Evolutionary conservation across 2,113 vertebrate genomes (phyloP).

Genomic region (Corvus hawaiiensis): DNA sequence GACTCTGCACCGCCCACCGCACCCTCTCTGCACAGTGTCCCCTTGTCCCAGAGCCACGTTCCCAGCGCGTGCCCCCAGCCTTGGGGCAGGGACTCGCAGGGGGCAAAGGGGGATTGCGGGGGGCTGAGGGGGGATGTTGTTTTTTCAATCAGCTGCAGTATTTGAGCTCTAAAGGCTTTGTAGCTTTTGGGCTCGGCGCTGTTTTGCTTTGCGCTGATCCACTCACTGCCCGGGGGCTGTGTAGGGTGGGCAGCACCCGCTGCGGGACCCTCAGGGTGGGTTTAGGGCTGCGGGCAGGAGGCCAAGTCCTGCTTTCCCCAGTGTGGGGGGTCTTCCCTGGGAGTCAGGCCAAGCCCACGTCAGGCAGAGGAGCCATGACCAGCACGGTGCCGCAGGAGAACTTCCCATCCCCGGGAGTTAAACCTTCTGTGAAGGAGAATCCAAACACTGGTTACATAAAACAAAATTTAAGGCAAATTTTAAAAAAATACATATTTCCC

Average conservation of each 20-base stretch:
- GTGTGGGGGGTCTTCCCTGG: background rate
- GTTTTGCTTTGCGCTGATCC: background rate
- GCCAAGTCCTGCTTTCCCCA: background rate
- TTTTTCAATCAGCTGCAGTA: background rate
- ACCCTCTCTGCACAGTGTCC: rapidly evolving
- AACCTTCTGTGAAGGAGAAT: background rate
- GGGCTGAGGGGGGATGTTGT: background rate
- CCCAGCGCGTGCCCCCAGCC: background rate
- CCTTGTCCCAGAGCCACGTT: background rate
- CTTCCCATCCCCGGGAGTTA: background rate
- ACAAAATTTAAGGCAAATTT: background rate
- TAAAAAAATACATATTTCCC: background rate
- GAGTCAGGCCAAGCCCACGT: background rate
- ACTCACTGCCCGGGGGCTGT: background rate
- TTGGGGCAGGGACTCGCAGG: background rate
- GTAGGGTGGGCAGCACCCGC: background rate
- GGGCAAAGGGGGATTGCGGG: rapidly evolving
- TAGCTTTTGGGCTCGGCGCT: background rate
- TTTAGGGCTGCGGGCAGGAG: background rate
- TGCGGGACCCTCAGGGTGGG: background rate
- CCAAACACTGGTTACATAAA: background rate
- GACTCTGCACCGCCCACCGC: rapidly evolving
- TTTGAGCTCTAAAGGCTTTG: conserved; percentile 5
- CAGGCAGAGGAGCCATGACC: background rate
- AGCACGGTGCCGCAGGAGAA: background rate